Conservation (phyloP, 2,113 vertebrate species). For the Oreocharis arfaki region DNA sequence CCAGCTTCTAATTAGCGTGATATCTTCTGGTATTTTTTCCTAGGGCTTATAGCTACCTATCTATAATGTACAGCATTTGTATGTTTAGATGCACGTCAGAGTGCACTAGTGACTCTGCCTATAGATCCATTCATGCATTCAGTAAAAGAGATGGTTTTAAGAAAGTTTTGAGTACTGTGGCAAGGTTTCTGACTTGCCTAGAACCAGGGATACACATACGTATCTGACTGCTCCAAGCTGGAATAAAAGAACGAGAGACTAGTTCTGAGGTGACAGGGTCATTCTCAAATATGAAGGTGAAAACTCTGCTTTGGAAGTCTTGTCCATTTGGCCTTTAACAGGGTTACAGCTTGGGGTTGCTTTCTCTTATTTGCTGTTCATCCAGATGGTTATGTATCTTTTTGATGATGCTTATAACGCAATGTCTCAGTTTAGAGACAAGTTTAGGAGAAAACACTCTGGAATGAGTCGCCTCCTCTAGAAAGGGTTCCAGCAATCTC, state of each 20-base stretch:
- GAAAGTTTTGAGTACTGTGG: not conserved
- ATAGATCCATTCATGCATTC: not conserved
- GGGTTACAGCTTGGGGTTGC: not conserved
- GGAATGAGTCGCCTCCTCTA: not conserved
- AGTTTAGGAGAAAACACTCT: not conserved
- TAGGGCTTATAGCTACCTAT: not conserved
- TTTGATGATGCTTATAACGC: not conserved
- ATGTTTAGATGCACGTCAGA: not conserved
- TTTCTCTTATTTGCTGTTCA: not conserved
- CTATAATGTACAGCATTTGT: not conserved
- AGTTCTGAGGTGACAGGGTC: not conserved
- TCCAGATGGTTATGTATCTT: not conserved
- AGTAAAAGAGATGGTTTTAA: not conserved
- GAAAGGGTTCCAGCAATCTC: not conserved
- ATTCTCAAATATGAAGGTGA: not conserved
- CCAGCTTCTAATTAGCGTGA: not conserved
- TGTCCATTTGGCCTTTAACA: not conserved
- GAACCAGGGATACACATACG: too few relatives aligned
- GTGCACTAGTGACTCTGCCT: not conserved
- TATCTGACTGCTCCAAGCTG: not conserved
- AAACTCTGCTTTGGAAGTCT: not conserved
- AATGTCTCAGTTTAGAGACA: not conserved
- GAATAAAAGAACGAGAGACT: not conserved
- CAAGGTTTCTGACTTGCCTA: not conserved
- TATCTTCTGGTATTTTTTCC: not conserved